Base-by-base conservation (phyloP, 2,797 vertebrate genomes). In the Acipenser ruthenus region DNA sequence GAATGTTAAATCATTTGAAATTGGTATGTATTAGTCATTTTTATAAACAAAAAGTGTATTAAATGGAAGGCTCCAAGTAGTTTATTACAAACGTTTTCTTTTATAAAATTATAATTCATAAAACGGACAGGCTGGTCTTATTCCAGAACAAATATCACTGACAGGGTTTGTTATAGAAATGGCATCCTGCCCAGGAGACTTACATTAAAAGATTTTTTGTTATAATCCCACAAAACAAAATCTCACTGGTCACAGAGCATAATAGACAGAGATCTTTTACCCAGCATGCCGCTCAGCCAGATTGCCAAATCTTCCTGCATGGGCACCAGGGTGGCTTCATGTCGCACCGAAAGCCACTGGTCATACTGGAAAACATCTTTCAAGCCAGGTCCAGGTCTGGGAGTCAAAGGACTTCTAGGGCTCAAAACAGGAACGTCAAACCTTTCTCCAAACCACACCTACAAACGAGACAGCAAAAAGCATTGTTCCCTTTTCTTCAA, bases 291-390 rank as follows among this genome's bases (percentile, higher is more conserved):
- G 6, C 83, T 93, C 7, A 99, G 84, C 97, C 97, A 99, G 70
- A 99, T 95, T 0, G 95, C 92, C 68, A 99, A 85, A 61, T 99
- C 97, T 73, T 99, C 97, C 70, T 94, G 94, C 97, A 99, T 99
- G 52, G 97, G 97, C 72, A 96, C 77, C 75, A 99, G 76, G 0
- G 92, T 91, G 68, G 95, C 97, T 73, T 95, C 93, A 0, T 99
- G 97, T 0, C 96, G 86, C 74, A 98, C 94, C 0, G 94, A 82
- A 74, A 99, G 84, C 97, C 97, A 99, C 13, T 96, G 95, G 73
- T 99, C 95, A 1, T 96, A 99, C 73, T 96, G 91, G 70, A 88
- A 92, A 62, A 99, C 95, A 0, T 99, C 89, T 0, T 93, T 77
- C 58, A 99, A 84, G 7, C 97, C 95, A 0, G 97, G 97, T 10